Evolutionary conservation across 2,797 vertebrate species (phyloP), one percentile per base, ranked within the genome.

Genomic region (Mormyrus hasselquistii): DNA sequence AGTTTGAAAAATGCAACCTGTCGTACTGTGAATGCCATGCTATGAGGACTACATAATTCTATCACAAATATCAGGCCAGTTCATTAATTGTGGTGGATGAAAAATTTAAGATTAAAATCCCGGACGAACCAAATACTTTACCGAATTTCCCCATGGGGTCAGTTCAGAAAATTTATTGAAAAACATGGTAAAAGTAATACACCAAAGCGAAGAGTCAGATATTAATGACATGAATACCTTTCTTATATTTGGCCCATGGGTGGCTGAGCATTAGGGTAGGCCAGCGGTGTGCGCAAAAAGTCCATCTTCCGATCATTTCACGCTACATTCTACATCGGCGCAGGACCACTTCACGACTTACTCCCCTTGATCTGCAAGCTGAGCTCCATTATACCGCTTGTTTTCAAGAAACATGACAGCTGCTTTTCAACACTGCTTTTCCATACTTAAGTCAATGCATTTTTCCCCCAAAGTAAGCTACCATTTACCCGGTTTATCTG

Each of bases 241-340:
- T 82, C 76, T 9, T 82, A 47, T 82, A 82, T 47, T 82, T 82
- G 41, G 41, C 19, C 19, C 76, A 8, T 22, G 76, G 16, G 8
- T 47, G 76, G 41, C 76, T 82, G 76, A 10, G 76, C 76, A 82
- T 82, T 82, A 47, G 2, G 22, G 59, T 25, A 25, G 34, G 69
- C 34, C 34, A 16, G 34, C 41, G 19, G 76, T 3, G 12, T 82
- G 19, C 19, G 52, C 88, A 83, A 88, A 85, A 44, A 89, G 79
- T 55, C 88, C 79, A 62, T 83, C 82, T 55, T 89, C 38, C 14
- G 38, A 62, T 89, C 79, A 47, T 55, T 59, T 89, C 88, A 89
- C 2, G 79, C 52, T 29, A 41, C 76, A 62, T 44, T 83, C 73
- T 29, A 38, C n/a, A 16, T 38, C 55, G 38, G 53, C 55, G 10